These are phyloP conservation scores for Erannis defoliaria DNA, from an alignment of 2,888 invertebrate genomes.

Conservation along the genomic window DNA sequence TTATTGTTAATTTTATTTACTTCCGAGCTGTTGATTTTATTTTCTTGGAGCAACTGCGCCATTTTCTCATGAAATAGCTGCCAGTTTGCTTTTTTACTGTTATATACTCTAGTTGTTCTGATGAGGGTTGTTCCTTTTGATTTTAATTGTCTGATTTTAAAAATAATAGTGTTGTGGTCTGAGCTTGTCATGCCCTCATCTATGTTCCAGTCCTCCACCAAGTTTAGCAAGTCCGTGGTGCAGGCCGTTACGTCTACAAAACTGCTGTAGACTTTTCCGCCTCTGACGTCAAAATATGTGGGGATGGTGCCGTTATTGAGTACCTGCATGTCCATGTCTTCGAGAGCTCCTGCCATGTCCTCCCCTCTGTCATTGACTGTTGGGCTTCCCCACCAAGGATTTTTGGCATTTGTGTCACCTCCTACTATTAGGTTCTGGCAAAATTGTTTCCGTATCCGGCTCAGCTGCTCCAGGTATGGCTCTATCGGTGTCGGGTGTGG, in stretches of 20 bases:
- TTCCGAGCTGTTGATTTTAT: slow-evolving; percentile 4
- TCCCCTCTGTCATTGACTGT: slow-evolving; percentile 28
- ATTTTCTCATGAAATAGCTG: slow-evolving; percentile 37
- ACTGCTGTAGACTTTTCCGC: slow-evolving; percentile 32
- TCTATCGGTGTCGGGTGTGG: background rate
- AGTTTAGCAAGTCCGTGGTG: slow-evolving; percentile 22
- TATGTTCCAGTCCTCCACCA: slow-evolving; percentile 37
- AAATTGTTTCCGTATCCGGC: background rate
- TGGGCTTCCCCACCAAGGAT: slow-evolving; percentile 7
- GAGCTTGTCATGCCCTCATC: slow-evolving; percentile 36
- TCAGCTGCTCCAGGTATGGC: background rate
- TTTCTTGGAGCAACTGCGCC: background rate
- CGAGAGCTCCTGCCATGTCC: background rate
- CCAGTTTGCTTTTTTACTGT: slow-evolving; percentile 45
- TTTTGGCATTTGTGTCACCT: background rate
- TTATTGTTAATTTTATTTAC: background rate
- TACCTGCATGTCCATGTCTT: too few species aligned
- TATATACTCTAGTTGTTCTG: slow-evolving; percentile 36
- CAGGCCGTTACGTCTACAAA: slow-evolving; percentile 39
- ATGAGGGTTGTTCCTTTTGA: slow-evolving; percentile 14
- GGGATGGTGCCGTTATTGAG: too few species aligned
- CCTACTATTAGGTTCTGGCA: slow-evolving; percentile 8
- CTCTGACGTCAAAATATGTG: slow-evolving; percentile 42
- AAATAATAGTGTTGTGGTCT: slow-evolving; percentile 38
- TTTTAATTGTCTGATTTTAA: slow-evolving; percentile 27